phyloP scores from a whole-genome alignment of 1,140 invertebrate genomes.

The Drosophila navojoa region DNA sequence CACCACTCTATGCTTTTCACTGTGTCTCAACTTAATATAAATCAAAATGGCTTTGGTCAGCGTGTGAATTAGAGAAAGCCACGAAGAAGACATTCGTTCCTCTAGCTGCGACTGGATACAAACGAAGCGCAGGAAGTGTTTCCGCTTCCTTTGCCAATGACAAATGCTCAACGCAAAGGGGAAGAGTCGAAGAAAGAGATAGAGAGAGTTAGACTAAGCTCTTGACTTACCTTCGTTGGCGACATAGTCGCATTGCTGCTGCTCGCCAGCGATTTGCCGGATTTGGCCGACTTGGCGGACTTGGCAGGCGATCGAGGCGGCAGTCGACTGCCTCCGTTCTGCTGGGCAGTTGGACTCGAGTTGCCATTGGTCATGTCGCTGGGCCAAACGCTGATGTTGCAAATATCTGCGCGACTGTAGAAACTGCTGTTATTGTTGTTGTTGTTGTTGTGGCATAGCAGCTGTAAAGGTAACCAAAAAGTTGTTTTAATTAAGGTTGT shows the following conservation, averaged over 20 bases:
- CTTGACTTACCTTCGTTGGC: constrained; percentile 67
- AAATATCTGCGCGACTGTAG: constrained; percentile 73
- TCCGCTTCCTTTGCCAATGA: constrained; percentile 29
- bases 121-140: constrained; percentile 27
- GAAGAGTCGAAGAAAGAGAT: neutral
- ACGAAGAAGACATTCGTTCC: constrained; percentile 19
- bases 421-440: constrained; percentile 44
- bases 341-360: constrained; percentile 14
- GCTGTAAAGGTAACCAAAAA: constrained; percentile 30
- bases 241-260: constrained; percentile 78
- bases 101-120: neutral
- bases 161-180: neutral
- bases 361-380: constrained; percentile 44
- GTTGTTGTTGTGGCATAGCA: constrained; percentile 33
- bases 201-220: neutral
- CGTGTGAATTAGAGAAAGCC: constrained; percentile 30
- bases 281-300: constrained; percentile 64
- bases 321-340: constrained; percentile 58
- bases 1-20: too few species aligned
- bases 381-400: constrained; percentile 69
- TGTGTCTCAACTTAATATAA: constrained; percentile 1
- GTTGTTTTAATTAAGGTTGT: constrained; percentile 46
- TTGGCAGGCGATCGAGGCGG: constrained; percentile 73
- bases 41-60: constrained; percentile 30
- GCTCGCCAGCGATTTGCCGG: constrained; percentile 64